A percentile compares a stretch with the other conserved stretches of the same genome.
Evolutionary conservation across 2,113 vertebrate genomes (phyloP).

Genomic region (Protobothrops mucrosquamatus): DNA sequence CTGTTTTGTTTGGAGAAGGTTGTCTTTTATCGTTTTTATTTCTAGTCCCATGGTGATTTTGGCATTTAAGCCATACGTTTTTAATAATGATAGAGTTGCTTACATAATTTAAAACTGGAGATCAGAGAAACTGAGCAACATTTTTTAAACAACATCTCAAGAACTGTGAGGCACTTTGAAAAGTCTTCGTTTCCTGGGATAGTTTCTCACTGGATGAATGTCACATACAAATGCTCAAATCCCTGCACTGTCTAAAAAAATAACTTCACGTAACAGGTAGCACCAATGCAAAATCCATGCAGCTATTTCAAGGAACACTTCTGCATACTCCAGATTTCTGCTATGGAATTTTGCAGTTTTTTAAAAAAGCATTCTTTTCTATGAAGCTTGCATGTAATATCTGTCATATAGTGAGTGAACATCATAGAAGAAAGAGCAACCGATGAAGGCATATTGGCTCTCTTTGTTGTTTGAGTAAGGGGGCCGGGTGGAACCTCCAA

Average conservation of each 20-base stretch:
- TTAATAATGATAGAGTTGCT: not conserved
- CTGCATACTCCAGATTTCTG: not conserved
- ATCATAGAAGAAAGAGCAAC: not conserved
- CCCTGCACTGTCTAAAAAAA: not conserved
- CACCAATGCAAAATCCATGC: not conserved
- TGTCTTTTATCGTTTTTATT: not conserved
- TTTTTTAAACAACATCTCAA: not conserved
- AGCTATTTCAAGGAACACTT: not conserved
- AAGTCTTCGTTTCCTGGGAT: not conserved
- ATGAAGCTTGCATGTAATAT: not conserved
- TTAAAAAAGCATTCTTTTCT: not conserved
- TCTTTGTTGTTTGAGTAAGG: not conserved
- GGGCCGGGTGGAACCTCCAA: not conserved
- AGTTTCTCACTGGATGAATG: not conserved
- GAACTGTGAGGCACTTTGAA: not conserved
- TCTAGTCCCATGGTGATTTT: not conserved
- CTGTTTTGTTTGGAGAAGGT: not conserved
- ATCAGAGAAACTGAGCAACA: not conserved
- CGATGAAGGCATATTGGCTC: not conserved
- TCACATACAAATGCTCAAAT: not conserved
- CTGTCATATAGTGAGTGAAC: not conserved
- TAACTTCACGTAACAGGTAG: not conserved
- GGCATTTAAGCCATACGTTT: conserved; percentile 3
- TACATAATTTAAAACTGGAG: not conserved
- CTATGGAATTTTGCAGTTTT: not conserved